Evolutionary conservation across 2,113 vertebrate genomes (phyloP).

Genomic region (Macaca nemestrina): DNA sequence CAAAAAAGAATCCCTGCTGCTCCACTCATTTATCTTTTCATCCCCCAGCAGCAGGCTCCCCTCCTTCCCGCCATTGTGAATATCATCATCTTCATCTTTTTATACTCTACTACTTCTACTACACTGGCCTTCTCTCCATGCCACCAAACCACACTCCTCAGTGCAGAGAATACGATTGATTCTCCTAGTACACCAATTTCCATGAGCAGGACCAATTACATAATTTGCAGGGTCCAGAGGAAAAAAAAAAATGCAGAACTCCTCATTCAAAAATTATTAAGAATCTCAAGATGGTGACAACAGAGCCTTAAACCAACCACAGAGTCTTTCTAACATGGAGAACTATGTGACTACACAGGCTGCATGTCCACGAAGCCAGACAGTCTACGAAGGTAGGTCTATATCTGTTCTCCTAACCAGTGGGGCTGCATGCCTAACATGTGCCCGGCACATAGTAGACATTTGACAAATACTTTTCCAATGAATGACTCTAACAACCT

Average conservation of each 20-base stretch:
- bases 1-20: background rate
- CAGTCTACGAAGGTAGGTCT: background rate
- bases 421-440: background rate
- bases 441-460: background rate
- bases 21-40: background rate
- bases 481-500: background rate
- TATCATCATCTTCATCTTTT: background rate
- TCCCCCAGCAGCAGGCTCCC: background rate
- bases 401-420: background rate
- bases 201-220: background rate
- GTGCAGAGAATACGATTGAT: background rate
- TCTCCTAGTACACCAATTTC: background rate
- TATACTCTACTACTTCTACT: background rate
- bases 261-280: background rate
- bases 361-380: background rate
- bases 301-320: background rate
- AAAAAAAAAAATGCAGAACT: conserved; percentile 7
- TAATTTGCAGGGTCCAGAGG: background rate
- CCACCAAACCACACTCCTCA: background rate
- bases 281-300: background rate
- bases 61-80: background rate
- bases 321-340: background rate
- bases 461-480: background rate
- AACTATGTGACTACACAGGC: background rate
- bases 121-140: background rate